Evolutionary conservation across 1,140 invertebrate species (phyloP).

Genomic region (Agraylea sexmaculata): DNA sequence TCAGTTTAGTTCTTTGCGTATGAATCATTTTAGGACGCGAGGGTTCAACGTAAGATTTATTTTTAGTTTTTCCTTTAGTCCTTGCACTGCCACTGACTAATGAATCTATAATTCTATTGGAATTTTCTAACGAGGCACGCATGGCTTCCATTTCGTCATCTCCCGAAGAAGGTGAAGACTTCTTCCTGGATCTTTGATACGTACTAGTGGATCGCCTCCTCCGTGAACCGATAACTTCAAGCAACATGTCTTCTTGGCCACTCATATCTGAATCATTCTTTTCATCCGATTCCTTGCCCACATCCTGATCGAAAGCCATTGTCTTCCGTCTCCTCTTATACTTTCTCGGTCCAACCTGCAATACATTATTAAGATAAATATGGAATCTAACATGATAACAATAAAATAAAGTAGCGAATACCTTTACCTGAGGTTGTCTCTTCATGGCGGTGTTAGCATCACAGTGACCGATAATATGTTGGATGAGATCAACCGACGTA

Average conservation of each 20-base stretch:
- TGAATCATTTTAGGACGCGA: constrained; percentile 61
- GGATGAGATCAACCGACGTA: constrained; percentile 60
- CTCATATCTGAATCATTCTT: constrained; percentile 28
- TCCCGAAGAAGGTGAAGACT: no score
- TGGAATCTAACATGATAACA: not conserved
- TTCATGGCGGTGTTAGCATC: constrained; percentile 70
- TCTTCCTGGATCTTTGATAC: no score
- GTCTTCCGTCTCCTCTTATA: constrained; percentile 66
- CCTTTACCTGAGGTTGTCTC: constrained; percentile 54
- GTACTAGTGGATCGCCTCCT: no score
- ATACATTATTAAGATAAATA: constrained; percentile 2
- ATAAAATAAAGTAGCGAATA: not conserved
- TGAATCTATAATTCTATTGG: constrained; percentile 30
- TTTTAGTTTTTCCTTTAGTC: constrained; percentile 36
- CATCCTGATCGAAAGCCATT: constrained; percentile 46
- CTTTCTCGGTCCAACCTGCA: constrained; percentile 56
- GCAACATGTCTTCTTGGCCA: constrained; percentile 26
- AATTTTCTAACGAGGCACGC: constrained; percentile 12
- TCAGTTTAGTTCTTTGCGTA: constrained; percentile 50
- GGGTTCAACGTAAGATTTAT: constrained; percentile 23
- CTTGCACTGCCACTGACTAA: constrained; percentile 31
- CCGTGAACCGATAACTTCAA: no score
- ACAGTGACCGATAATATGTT: constrained; percentile 70
- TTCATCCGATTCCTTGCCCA: constrained; percentile 25
- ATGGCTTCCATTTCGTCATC: no score